Evolutionary conservation across 2,888 invertebrate species (phyloP).

Genomic region (Tetheella fluctuosa): DNA sequence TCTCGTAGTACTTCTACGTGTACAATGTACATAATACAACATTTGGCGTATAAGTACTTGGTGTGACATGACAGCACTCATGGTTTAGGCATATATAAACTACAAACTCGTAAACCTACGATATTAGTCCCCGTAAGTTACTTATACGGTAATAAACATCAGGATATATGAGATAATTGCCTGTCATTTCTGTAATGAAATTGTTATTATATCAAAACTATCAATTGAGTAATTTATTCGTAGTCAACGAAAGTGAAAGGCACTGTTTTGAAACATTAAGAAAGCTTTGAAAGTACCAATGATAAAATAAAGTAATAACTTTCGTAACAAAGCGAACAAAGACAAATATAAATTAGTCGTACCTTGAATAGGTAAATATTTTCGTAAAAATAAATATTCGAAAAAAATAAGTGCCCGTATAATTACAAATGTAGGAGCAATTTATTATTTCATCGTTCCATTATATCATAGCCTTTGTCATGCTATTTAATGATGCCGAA

Average conservation of each 20-base stretch:
- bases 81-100: neutral
- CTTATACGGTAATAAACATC: neutral
- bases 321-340: neutral
- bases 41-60: too few species aligned
- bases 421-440: neutral
- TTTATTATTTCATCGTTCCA: slow-evolving; percentile 4
- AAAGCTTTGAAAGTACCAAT: neutral
- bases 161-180: neutral
- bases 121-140: neutral
- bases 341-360: neutral
- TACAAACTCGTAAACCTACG: neutral
- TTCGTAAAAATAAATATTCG: neutral
- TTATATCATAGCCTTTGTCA: neutral
- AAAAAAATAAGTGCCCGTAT: neutral
- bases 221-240: neutral
- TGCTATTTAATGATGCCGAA: slow-evolving; percentile 7
- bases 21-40: neutral
- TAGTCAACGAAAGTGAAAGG: neutral
- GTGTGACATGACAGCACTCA: neutral
- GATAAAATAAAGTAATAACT: neutral
- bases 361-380: neutral
- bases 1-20: neutral
- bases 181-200: neutral
- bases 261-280: neutral
- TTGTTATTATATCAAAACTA: neutral